Conservation (phyloP, 2,888 invertebrate genomes). For the Hemaris fuciformis region DNA sequence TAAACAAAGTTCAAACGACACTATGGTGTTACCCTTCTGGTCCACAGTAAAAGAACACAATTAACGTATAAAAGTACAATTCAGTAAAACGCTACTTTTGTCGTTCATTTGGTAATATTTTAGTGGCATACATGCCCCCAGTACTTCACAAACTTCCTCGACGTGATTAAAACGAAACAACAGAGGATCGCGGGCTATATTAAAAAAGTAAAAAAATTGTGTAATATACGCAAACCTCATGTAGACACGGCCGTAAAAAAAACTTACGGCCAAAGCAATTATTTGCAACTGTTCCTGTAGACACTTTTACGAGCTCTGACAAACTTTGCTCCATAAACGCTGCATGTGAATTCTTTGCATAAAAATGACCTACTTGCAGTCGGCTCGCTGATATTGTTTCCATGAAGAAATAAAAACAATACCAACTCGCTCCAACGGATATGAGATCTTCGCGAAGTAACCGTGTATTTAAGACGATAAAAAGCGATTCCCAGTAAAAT, state of each 20-base stretch:
- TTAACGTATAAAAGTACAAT: too few relatives aligned
- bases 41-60: too few relatives aligned
- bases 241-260: background rate
- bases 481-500: too few relatives aligned
- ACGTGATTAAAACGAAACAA: background rate
- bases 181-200: background rate
- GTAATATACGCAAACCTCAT: background rate
- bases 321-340: constrained; percentile 49
- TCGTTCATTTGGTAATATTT: background rate
- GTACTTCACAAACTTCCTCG: background rate
- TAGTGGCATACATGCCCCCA: background rate
- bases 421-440: too few relatives aligned
- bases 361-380: constrained; percentile 37
- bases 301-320: constrained; percentile 26
- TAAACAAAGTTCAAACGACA: too few relatives aligned
- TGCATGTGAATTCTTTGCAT: constrained; percentile 51
- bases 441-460: too few relatives aligned
- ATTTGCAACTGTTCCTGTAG: constrained; percentile 27
- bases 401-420: constrained; percentile 29
- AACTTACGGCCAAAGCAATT: constrained; percentile 32
- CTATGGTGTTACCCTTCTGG: too few relatives aligned
- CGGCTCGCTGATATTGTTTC: constrained; percentile 23
- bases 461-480: too few relatives aligned
- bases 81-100: background rate
- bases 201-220: background rate